A percentile compares a stretch with the other conserved stretches of the same genome.
These are phyloP conservation scores for Austrolebias charrua DNA, from an alignment of 2,797 vertebrate genomes.

Conservation along the genomic window DNA sequence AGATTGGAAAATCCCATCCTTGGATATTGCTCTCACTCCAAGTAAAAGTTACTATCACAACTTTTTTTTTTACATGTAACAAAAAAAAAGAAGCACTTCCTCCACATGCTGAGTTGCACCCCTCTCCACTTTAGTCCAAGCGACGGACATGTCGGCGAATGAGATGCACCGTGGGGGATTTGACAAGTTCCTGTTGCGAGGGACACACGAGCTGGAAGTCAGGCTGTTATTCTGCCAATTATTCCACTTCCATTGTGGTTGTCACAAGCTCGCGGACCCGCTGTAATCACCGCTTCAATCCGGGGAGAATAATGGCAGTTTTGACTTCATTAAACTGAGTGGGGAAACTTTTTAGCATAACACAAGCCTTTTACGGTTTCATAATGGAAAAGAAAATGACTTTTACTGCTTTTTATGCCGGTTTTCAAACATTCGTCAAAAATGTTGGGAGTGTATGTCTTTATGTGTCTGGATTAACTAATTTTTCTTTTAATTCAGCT, in stretches of 20 bases:
- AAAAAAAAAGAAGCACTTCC: background rate
- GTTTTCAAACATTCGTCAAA: slow-evolving; percentile 12
- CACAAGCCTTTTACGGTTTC: slow-evolving; percentile 15
- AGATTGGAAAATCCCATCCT: background rate
- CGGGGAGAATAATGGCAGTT: slow-evolving; percentile 50
- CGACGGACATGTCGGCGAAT: slow-evolving; percentile 87
- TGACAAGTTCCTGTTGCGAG: slow-evolving; percentile 88
- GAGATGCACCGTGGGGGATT: slow-evolving; percentile 84
- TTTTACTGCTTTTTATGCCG: slow-evolving; percentile 29
- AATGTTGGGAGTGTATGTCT: slow-evolving; percentile 14
- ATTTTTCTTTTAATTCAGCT: background rate
- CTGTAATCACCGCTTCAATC: slow-evolving; percentile 34
- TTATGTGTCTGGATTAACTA: background rate
- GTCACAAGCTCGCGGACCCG: slow-evolving; percentile 30
- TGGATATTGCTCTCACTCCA: background rate
- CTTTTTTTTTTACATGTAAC: background rate
- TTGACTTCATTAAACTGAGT: slow-evolving; percentile 57
- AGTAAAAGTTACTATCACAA: slow-evolving; percentile 13
- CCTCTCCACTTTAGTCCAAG: slow-evolving; percentile 29
- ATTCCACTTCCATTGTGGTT: slow-evolving; percentile 40
- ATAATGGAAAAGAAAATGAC: slow-evolving; percentile 34
- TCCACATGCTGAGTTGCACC: slow-evolving; percentile 12
- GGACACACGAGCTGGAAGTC: slow-evolving; percentile 77
- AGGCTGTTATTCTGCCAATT: slow-evolving; percentile 67
- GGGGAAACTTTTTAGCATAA: slow-evolving; percentile 28